Conservation (phyloP, 2,888 invertebrate genomes). For the Cynaeus angustus region DNA sequence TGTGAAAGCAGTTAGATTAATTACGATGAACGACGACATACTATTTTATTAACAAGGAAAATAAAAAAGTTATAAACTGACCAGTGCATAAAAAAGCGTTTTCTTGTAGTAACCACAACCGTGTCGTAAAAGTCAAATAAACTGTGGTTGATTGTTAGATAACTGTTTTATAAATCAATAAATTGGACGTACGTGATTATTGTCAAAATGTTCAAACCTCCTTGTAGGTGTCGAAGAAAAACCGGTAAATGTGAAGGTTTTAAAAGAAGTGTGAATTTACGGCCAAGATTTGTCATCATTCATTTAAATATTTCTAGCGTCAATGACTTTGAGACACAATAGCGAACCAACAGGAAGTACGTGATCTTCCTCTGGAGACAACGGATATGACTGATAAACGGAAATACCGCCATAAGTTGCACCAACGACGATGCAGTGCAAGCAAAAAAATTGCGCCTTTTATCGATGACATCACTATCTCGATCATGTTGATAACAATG, state of each 20-base stretch:
- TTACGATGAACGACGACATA: too few species aligned
- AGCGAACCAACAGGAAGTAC: conserved; percentile 44
- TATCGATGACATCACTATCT: conserved; percentile 13
- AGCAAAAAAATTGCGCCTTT: background rate
- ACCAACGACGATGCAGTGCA: conserved; percentile 11
- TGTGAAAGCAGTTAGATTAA: too few species aligned
- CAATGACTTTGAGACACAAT: conserved; percentile 47
- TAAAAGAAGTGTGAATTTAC: background rate
- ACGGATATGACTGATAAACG: conserved; percentile 39
- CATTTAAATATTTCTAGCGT: conserved; percentile 35
- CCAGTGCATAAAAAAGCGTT: too few species aligned
- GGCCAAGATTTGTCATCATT: background rate
- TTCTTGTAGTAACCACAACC: too few species aligned
- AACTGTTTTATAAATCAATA: too few species aligned
- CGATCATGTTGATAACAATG: conserved; percentile 20
- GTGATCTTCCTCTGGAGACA: conserved; percentile 47
- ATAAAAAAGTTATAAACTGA: too few species aligned
- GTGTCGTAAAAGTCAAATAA: too few species aligned
- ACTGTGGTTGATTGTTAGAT: too few species aligned
- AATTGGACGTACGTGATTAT: too few species aligned
- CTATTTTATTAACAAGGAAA: too few species aligned
- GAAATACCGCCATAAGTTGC: conserved; percentile 14
- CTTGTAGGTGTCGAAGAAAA: conserved; percentile 1
- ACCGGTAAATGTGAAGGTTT: conserved; percentile 11
- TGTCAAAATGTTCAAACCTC: background rate